These are phyloP conservation scores for Eilema sororculum DNA, from an alignment of 2,888 invertebrate genomes.

Conservation along the genomic window DNA sequence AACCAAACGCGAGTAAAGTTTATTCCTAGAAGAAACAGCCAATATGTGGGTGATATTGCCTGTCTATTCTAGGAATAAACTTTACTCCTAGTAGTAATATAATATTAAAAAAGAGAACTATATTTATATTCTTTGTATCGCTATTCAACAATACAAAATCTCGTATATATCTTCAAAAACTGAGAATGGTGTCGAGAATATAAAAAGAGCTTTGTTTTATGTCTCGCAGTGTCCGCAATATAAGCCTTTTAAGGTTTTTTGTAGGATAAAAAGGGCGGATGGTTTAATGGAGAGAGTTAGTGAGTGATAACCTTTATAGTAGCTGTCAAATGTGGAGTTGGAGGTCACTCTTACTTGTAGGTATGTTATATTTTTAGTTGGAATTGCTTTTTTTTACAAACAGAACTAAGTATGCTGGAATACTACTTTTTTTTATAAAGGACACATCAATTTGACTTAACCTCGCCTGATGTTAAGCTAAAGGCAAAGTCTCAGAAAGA, in stretches of 20 bases:
- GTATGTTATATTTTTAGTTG: neutral
- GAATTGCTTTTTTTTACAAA: neutral
- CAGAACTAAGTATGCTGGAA: neutral
- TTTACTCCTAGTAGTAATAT: no score
- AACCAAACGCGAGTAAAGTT: no score
- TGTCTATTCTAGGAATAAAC: no score
- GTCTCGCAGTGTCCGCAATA: neutral
- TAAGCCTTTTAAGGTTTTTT: conserved; percentile 21
- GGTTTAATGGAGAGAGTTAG: conserved; percentile 13
- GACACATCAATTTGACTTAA: no score
- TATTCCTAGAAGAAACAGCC: no score
- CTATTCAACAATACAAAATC: neutral
- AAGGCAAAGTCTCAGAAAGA: no score
- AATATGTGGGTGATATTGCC: no score
- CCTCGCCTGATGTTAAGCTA: no score
- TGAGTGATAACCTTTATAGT: conserved; percentile 16
- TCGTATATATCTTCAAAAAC: conserved; percentile 31
- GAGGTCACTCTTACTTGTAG: neutral
- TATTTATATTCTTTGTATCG: no score
- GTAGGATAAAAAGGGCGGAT: conserved; percentile 10
- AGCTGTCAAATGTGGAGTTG: neutral
- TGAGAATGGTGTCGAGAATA: conserved; percentile 23
- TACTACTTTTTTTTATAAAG: no score
- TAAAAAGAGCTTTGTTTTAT: conserved; percentile 25
- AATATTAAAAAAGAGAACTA: no score